Conservation (phyloP, 1,140 invertebrate genomes). For the Cotesia chilonis region DNA sequence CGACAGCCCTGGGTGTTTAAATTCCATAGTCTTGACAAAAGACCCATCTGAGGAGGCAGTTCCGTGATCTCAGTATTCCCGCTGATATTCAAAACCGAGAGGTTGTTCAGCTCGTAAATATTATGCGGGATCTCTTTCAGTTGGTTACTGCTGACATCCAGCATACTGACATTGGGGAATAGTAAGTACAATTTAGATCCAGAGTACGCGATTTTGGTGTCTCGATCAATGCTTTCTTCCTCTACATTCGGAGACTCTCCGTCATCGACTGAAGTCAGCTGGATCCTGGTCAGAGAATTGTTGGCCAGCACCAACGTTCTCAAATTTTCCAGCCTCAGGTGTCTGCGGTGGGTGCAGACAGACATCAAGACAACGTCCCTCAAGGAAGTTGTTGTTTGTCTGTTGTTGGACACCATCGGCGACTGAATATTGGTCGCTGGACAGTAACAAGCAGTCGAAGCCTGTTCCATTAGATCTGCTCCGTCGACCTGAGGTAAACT, state of each 20-base stretch:
- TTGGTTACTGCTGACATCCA: slow-evolving; percentile 92
- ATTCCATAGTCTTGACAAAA: slow-evolving; percentile 94
- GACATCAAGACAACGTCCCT: slow-evolving; percentile 79
- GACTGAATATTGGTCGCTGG: slow-evolving; percentile 60
- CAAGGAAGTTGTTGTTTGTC: slow-evolving; percentile 69
- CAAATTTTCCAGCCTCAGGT: slow-evolving; percentile 81
- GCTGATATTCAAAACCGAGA: slow-evolving; percentile 94
- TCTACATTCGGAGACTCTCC: slow-evolving; percentile 55
- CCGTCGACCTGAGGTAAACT: slow-evolving; percentile 78
- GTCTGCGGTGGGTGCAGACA: slow-evolving; percentile 84
- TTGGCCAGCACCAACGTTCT: slow-evolving; percentile 85
- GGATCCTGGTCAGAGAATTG: slow-evolving; percentile 82
- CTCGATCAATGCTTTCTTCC: slow-evolving; percentile 54
- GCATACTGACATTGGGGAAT: slow-evolving; percentile 93
- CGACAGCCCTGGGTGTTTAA: slow-evolving; percentile 91
- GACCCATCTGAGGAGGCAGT: slow-evolving; percentile 93
- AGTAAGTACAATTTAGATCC: slow-evolving; percentile 70
- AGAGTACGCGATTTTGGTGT: slow-evolving; percentile 47
- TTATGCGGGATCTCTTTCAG: slow-evolving; percentile 82
- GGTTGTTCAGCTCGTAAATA: slow-evolving; percentile 84
- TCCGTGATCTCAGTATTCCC: slow-evolving; percentile 87
- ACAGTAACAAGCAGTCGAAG: slow-evolving; percentile 73
- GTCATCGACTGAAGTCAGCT: slow-evolving; percentile 81
- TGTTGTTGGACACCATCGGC: slow-evolving; percentile 53
- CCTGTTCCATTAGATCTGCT: slow-evolving; percentile 70